phyloP scores from a whole-genome alignment of 2,888 invertebrate genomes.

The Acanthosepion pharaonis region DNA sequence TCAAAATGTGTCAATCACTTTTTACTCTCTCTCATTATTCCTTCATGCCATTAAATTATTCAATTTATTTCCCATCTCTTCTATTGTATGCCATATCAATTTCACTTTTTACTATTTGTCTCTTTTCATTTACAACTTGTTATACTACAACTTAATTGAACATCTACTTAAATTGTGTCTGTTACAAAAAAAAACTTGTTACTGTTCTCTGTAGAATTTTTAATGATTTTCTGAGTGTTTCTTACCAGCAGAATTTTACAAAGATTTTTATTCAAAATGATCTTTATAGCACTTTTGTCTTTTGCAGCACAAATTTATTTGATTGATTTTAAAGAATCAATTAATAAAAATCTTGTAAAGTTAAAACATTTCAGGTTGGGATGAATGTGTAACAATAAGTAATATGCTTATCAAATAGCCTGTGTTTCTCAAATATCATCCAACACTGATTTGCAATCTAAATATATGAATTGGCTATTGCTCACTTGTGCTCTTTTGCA shows the following conservation, averaged over 20 bases:
- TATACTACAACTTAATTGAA: neutral
- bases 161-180: neutral
- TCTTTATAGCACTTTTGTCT: too few relatives aligned
- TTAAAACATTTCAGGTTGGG: too few relatives aligned
- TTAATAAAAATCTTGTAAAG: neutral
- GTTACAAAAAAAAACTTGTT: neutral
- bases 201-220: neutral
- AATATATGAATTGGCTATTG: neutral
- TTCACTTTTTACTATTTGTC: neutral
- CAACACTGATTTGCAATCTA: neutral
- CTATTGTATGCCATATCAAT: too few relatives aligned
- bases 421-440: neutral
- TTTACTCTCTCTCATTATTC: too few relatives aligned
- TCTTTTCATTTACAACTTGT: neutral
- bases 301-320: neutral
- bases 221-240: neutral
- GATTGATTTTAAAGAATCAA: neutral
- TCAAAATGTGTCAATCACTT: too few relatives aligned
- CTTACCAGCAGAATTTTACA: neutral
- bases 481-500: neutral
- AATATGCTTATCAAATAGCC: neutral
- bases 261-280: neutral
- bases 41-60: too few relatives aligned
- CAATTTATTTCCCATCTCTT: too few relatives aligned
- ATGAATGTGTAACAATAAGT: neutral